Conservation (phyloP, 2,113 vertebrate species). For the Coregonus clupeaformis region DNA sequence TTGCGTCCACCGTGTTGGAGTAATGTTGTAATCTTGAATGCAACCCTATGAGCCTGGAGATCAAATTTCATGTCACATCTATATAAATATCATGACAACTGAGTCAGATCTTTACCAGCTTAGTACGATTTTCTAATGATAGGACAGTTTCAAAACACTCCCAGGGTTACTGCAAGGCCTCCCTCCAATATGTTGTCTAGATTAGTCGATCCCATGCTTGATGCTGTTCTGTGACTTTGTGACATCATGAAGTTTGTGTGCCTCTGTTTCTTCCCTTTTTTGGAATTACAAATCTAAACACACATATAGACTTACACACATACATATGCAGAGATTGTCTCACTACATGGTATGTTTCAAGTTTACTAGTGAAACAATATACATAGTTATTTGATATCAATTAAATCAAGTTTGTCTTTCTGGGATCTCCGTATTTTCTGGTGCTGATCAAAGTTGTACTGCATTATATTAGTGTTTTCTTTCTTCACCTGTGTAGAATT, state of each 20-base stretch:
- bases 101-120: not conserved
- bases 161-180: conserved; percentile 19
- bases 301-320: not conserved
- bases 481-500: too few species aligned
- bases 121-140: not conserved
- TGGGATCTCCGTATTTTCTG: too few species aligned
- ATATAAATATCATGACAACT: too few species aligned
- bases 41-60: not conserved
- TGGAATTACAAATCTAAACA: not conserved
- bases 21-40: not conserved
- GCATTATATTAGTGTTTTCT: too few species aligned
- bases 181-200: not conserved
- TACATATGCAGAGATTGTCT: not conserved
- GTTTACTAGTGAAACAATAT: too few species aligned
- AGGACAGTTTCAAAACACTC: not conserved
- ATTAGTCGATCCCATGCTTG: conserved; percentile 17
- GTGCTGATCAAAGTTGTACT: too few species aligned
- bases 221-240: not conserved
- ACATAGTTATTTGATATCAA: too few species aligned
- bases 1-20: too few species aligned
- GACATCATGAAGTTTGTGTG: not conserved
- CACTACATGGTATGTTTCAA: too few species aligned
- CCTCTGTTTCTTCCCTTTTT: not conserved
- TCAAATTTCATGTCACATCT: not conserved
- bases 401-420: too few species aligned